Conservation (phyloP, 2,113 vertebrate genomes). For the Hylia prasina region DNA sequence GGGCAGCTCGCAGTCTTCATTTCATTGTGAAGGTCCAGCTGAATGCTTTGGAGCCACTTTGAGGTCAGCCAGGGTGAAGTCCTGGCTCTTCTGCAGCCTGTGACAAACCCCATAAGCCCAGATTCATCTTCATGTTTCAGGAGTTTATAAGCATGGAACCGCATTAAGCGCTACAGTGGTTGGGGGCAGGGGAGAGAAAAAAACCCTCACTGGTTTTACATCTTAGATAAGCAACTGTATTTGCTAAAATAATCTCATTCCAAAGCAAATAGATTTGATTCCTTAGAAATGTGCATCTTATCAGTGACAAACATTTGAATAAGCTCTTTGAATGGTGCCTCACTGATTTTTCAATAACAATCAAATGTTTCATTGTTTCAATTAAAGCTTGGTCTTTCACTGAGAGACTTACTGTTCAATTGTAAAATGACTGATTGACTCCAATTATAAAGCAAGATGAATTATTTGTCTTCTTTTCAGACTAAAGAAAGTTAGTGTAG, state of each 20-base stretch:
- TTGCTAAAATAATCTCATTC: constrained; percentile 33
- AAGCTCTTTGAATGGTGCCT: neutral
- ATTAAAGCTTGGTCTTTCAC: constrained; percentile 5
- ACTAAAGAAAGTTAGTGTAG: neutral
- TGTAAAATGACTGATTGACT: constrained; percentile 3
- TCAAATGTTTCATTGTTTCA: constrained; percentile 21
- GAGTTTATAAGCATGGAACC: neutral
- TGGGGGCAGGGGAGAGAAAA: neutral
- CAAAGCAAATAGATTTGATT: constrained; percentile 16
- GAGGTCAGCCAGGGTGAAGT: constrained; percentile 25
- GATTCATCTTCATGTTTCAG: neutral
- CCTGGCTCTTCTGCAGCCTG: neutral
- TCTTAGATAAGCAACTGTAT: constrained; percentile 22
- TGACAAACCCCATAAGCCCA: constrained; percentile 21
- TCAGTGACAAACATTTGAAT: constrained; percentile 16
- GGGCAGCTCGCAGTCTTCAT: rapidly evolving
- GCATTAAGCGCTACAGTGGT: neutral
- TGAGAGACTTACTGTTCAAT: constrained; percentile 5
- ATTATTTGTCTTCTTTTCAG: constrained; percentile 9
- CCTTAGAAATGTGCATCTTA: constrained; percentile 20
- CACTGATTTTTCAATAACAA: constrained; percentile 10
- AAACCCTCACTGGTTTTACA: neutral
- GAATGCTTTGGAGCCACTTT: neutral
- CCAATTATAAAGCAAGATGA: neutral
- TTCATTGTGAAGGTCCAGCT: neutral